Percentiles rank a stretch among this genome's conserved stretches.
Evolutionary conservation across 2,888 invertebrate genomes (phyloP).

Genomic region (Cybosia mesomella): DNA sequence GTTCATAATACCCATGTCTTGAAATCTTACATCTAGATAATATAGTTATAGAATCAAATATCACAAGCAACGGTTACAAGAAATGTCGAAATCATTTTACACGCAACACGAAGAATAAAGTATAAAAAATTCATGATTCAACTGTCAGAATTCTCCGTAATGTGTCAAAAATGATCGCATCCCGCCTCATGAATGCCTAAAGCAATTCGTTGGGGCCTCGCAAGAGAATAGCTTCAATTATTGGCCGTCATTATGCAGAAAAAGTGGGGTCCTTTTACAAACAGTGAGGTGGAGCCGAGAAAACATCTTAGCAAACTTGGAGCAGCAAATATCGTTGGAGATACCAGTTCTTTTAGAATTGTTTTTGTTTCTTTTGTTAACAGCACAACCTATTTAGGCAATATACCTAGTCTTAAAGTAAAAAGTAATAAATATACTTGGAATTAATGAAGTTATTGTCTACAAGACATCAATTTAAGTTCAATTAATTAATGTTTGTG

Average conservation of each 20-base stretch:
- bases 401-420: neutral
- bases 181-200: slow-evolving; percentile 48
- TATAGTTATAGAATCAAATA: neutral
- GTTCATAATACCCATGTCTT: too few species aligned
- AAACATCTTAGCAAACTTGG: slow-evolving; percentile 46
- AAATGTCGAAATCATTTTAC: slow-evolving; percentile 23
- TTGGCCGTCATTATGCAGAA: slow-evolving; percentile 60
- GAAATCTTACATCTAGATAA: too few species aligned
- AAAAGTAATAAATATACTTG: neutral
- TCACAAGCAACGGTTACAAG: slow-evolving; percentile 4
- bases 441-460: neutral
- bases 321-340: slow-evolving; percentile 31
- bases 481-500: too few species aligned
- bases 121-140: slow-evolving; percentile 44
- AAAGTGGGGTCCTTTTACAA: slow-evolving; percentile 47
- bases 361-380: slow-evolving; percentile 11
- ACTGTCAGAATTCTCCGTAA: slow-evolving; percentile 36
- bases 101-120: slow-evolving; percentile 31
- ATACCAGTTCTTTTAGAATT: slow-evolving; percentile 6
- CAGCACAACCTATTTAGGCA: neutral
- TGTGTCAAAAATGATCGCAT: slow-evolving; percentile 50
- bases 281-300: slow-evolving; percentile 50
- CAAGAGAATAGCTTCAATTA: slow-evolving; percentile 54
- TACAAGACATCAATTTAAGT: neutral
- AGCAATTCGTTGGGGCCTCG: slow-evolving; percentile 45